Conservation (phyloP, 2,888 invertebrate species). For the Cabera pusaria region DNA sequence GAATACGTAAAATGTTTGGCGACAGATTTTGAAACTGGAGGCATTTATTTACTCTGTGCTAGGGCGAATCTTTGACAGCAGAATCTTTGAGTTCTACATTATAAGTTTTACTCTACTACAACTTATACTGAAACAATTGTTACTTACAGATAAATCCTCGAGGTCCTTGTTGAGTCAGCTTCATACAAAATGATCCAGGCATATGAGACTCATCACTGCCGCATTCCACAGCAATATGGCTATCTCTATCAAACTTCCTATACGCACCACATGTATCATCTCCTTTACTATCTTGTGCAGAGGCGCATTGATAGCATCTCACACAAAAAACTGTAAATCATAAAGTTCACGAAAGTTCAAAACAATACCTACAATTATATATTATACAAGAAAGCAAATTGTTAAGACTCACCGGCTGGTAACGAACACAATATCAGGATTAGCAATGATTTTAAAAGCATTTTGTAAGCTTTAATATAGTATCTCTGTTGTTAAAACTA, state of each 20-base stretch:
- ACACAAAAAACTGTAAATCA: conserved; percentile 85
- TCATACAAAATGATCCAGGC: conserved; percentile 98
- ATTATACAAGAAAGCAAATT: no score
- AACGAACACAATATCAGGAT: conserved; percentile 22
- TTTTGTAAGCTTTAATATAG: conserved; percentile 6
- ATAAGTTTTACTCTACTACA: no score
- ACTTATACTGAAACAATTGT: no score
- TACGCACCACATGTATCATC: conserved; percentile 97
- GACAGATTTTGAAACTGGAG: no score
- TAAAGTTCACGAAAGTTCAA: conserved; percentile 4
- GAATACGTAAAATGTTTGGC: no score
- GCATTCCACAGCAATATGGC: conserved; percentile 96
- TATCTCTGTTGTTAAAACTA: no score
- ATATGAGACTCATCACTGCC: conserved; percentile 96
- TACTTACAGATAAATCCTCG: conserved; percentile 96
- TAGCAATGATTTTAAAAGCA: conserved; percentile 23
- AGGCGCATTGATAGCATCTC: conserved; percentile 97
- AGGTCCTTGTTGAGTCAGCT: conserved; percentile 96
- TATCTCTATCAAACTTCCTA: conserved; percentile 90
- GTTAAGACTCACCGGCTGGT: conserved; percentile 32
- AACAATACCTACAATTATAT: background rate
- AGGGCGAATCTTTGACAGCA: no score
- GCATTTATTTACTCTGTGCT: no score
- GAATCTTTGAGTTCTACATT: no score
- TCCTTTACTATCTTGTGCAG: conserved; percentile 88